These are phyloP conservation scores for Eulemur mongoz DNA, from an alignment of 2,797 vertebrate species.

Conservation along the genomic window DNA sequence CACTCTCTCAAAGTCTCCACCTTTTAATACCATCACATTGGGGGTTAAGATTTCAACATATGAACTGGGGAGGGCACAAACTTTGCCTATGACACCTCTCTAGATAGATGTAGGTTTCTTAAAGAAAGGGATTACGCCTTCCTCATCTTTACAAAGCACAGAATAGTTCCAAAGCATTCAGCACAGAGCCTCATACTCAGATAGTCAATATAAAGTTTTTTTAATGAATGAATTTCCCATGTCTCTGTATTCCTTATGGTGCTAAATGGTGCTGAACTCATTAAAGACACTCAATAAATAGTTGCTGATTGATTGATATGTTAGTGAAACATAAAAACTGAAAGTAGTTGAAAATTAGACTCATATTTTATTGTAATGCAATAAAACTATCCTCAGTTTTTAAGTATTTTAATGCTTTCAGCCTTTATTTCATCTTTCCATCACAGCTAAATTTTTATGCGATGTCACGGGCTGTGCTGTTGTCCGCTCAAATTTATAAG, in stretches of 20 bases:
- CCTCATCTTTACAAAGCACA: neutral
- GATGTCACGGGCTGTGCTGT: conserved; percentile 71
- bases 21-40: neutral
- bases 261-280: conserved; percentile 54
- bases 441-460: conserved; percentile 73
- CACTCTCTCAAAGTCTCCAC: neutral
- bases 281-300: conserved; percentile 71
- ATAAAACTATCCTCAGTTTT: conserved; percentile 70
- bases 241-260: conserved; percentile 3
- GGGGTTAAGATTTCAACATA: neutral
- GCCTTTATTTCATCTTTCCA: conserved; percentile 76
- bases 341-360: conserved; percentile 63
- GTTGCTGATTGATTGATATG: conserved; percentile 70
- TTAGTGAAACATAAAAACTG: conserved; percentile 68
- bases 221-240: conserved; percentile 44
- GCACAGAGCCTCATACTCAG: neutral
- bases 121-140: neutral
- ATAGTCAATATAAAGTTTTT: conserved; percentile 15
- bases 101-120: neutral
- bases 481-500: conserved; percentile 82
- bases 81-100: neutral
- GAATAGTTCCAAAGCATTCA: neutral
- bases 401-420: conserved; percentile 71
- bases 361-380: conserved; percentile 68
- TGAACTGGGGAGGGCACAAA: neutral